phyloP scores from a whole-genome alignment of 2,113 vertebrate species.

The Panthera leo region DNA sequence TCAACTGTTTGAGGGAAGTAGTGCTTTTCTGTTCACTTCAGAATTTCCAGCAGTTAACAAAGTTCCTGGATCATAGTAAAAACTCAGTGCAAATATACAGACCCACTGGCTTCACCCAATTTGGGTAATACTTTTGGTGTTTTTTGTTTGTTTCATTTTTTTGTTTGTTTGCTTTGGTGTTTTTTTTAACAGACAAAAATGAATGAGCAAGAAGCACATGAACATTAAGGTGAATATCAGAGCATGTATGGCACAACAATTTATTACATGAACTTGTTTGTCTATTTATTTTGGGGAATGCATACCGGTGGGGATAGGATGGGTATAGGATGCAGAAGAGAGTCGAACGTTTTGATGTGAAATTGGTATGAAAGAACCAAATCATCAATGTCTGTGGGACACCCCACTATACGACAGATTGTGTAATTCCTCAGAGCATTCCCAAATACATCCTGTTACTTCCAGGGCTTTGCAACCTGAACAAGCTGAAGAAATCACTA shows the following conservation, averaged over 20 bases:
- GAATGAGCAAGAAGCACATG: background rate
- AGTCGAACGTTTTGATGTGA: background rate
- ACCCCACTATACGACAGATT: background rate
- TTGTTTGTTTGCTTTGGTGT: background rate
- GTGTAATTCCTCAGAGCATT: background rate
- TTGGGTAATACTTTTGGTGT: background rate
- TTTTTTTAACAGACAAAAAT: background rate
- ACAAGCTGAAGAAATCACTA: background rate
- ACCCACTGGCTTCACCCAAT: background rate
- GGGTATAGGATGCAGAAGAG: background rate
- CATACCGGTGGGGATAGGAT: background rate
- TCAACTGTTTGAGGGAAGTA: no score
- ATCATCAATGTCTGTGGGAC: background rate
- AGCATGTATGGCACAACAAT: background rate
- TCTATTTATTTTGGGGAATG: background rate
- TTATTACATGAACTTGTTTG: background rate
- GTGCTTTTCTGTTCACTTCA: background rate
- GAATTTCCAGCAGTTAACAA: background rate
- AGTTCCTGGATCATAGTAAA: background rate
- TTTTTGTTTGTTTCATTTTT: background rate
- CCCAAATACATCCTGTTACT: background rate
- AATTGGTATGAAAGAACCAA: background rate
- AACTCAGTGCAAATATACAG: background rate
- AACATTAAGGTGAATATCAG: background rate
- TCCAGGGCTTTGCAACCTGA: background rate